Evolutionary conservation across 2,888 invertebrate genomes (phyloP).

Genomic region (Eulithis prunata): DNA sequence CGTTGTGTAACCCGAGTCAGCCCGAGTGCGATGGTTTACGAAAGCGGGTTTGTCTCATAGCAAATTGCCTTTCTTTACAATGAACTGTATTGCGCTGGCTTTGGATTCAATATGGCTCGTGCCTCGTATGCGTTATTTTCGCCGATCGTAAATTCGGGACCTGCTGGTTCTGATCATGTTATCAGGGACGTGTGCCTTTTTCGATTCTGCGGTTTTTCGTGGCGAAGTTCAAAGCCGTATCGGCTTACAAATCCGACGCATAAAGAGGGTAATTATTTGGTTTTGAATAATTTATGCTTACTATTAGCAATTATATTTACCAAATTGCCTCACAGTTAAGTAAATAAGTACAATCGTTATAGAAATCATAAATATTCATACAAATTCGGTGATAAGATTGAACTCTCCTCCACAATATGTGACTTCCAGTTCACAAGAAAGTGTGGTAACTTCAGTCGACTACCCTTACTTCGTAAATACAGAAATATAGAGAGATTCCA

Average conservation of each 20-base stretch:
- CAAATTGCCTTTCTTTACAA: constrained; percentile 10
- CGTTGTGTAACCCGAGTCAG: constrained; percentile 25
- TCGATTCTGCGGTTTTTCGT: neutral
- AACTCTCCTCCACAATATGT: no score
- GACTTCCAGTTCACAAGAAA: no score
- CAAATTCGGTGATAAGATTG: no score
- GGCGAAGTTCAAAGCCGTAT: constrained; percentile 29
- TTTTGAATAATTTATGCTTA: constrained; percentile 46
- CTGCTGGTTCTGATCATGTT: neutral
- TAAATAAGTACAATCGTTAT: no score
- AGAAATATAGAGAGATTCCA: constrained; percentile 5
- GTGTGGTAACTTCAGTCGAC: no score
- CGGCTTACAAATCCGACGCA: constrained; percentile 34
- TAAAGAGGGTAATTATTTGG: no score
- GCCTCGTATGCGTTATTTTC: neutral
- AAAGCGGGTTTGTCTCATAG: constrained; percentile 24
- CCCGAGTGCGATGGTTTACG: constrained; percentile 37
- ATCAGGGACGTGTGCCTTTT: neutral
- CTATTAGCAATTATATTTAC: no score
- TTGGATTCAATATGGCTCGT: constrained; percentile 3
- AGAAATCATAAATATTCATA: no score
- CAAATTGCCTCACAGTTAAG: no score
- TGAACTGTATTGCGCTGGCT: constrained; percentile 9
- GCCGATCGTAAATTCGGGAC: constrained; percentile 1
- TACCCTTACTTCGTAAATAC: neutral